phyloP scores from a whole-genome alignment of 2,113 vertebrate species.

The Myotis davidii region DNA sequence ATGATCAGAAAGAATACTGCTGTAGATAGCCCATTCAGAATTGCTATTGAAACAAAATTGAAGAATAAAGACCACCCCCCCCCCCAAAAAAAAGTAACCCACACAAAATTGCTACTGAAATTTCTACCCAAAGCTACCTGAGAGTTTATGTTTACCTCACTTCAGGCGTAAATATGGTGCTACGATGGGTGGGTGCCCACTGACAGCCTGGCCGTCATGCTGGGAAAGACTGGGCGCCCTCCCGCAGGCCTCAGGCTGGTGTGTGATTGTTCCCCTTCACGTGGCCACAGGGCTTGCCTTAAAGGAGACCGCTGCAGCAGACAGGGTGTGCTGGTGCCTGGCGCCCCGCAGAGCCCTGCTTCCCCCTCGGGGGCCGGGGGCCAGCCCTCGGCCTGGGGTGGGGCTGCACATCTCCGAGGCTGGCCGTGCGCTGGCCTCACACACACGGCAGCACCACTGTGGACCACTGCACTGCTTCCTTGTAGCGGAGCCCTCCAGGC shows the following conservation, averaged over 20 bases:
- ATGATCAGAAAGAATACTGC: background rate
- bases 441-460: too few relatives aligned
- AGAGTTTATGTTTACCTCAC: background rate
- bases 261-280: background rate
- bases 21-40: background rate
- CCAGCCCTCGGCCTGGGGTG: too few relatives aligned
- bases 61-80: background rate
- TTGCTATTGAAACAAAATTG: background rate
- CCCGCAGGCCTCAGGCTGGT: background rate
- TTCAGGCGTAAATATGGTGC: conserved; percentile 58
- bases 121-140: background rate
- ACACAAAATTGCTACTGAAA: background rate
- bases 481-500: background rate
- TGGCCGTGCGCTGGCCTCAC: too few relatives aligned
- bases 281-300: background rate
- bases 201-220: background rate
- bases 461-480: too few relatives aligned
- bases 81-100: background rate
- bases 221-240: background rate
- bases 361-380: background rate
- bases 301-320: background rate
- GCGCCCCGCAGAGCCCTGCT: background rate
- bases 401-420: too few relatives aligned
- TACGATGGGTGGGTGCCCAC: background rate
- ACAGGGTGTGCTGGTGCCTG: background rate